Evolutionary conservation across 1,140 invertebrate species (phyloP).

Genomic region (Micrasema longulum): DNA sequence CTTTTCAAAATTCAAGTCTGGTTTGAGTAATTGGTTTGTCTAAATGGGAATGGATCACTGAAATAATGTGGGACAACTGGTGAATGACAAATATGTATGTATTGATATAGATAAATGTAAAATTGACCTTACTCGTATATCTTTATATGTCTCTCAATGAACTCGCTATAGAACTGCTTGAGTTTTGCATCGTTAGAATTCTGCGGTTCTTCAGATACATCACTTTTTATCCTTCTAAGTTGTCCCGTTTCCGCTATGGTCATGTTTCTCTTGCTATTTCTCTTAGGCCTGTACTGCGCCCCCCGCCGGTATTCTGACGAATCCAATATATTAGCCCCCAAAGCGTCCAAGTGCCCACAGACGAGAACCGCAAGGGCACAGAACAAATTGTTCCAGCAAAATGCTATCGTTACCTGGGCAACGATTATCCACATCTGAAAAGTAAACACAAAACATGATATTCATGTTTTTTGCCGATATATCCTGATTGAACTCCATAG

Average conservation of each 20-base stretch:
- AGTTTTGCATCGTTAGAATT: background rate
- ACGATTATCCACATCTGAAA: slow-evolving; percentile 48
- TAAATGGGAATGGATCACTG: too few relatives aligned
- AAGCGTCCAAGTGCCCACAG: slow-evolving; percentile 46
- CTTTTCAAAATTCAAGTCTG: too few relatives aligned
- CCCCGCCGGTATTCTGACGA: background rate
- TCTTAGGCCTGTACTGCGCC: background rate
- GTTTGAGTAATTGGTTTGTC: too few relatives aligned
- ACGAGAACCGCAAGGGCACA: slow-evolving; percentile 45
- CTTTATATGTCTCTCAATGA: slow-evolving; percentile 42
- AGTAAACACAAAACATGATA: too few relatives aligned
- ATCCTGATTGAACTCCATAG: too few relatives aligned
- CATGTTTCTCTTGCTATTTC: background rate
- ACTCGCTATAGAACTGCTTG: background rate
- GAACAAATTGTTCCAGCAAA: slow-evolving; percentile 46
- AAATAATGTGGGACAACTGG: too few relatives aligned
- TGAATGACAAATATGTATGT: too few relatives aligned
- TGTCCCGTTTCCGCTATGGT: background rate
- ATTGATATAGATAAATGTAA: too few relatives aligned
- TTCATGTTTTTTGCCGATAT: too few relatives aligned
- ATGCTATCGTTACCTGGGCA: slow-evolving; percentile 44
- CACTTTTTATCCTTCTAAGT: background rate
- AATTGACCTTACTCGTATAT: slow-evolving; percentile 44
- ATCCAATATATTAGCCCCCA: slow-evolving; percentile 24
- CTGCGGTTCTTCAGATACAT: background rate